Evolutionary conservation across 2,113 vertebrate species (phyloP).

Genomic region (Chaetodon auriga): DNA sequence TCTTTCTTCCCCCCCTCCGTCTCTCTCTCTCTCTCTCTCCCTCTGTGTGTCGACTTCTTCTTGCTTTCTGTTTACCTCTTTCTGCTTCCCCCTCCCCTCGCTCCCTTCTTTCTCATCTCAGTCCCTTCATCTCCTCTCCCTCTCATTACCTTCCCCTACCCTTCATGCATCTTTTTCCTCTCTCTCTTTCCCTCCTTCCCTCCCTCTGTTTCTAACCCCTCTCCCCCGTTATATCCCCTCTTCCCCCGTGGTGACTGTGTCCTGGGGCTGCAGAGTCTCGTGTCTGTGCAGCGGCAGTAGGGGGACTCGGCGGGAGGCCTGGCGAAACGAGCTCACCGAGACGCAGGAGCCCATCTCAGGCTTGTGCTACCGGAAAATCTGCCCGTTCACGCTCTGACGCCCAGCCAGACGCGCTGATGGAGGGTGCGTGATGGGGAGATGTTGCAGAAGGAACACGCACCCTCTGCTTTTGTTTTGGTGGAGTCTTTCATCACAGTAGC

Average conservation of each 20-base stretch:
- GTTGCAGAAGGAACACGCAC: conserved; percentile 53
- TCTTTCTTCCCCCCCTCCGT: conserved; percentile 39
- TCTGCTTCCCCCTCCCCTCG: conserved; percentile 45
- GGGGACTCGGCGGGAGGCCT: conserved; percentile 84
- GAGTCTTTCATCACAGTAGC: conserved; percentile 42
- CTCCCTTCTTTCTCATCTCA: conserved; percentile 54
- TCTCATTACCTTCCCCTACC: conserved; percentile 62
- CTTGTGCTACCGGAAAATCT: conserved; percentile 95
- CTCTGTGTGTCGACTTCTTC: conserved; percentile 60
- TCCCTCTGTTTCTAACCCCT: conserved; percentile 35
- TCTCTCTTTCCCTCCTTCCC: conserved; percentile 29
- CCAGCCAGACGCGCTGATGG: conserved; percentile 81
- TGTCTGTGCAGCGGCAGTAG: conserved; percentile 88
- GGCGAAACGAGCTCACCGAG: conserved; percentile 87
- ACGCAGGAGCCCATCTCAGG: conserved; percentile 90
- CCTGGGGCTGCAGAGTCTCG: conserved; percentile 83
- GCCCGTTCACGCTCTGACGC: conserved; percentile 91
- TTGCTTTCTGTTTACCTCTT: conserved; percentile 76
- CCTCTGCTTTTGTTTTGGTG: conserved; percentile 67
- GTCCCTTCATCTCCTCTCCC: conserved; percentile 69
- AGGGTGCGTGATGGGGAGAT: conserved; percentile 77
- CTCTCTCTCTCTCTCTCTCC: conserved; percentile 20
- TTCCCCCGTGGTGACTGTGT: conserved; percentile 67
- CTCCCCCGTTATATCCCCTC: conserved; percentile 29
- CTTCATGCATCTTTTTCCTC: conserved; percentile 56